Evolutionary conservation across 2,797 vertebrate species (phyloP).

Genomic region (Tamandua tetradactyla): DNA sequence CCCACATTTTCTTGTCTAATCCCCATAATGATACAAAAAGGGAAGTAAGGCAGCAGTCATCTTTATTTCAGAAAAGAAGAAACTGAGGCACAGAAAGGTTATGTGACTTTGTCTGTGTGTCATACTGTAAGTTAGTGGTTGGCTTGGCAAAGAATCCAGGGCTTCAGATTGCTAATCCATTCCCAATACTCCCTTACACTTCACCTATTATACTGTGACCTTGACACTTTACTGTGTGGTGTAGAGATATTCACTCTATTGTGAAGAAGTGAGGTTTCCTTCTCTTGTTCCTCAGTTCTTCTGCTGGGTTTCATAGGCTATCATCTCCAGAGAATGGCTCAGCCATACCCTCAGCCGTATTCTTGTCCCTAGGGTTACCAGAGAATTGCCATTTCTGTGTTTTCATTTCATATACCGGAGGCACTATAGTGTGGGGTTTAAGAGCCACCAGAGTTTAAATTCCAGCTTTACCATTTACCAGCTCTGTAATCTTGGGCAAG

Average conservation of each 20-base stretch:
- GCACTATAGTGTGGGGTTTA: not conserved
- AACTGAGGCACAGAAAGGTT: slow-evolving; percentile 61
- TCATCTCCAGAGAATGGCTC: slow-evolving; percentile 1
- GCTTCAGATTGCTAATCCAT: not conserved
- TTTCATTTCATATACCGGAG: not conserved
- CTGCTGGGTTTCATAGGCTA: not conserved
- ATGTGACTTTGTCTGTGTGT: not conserved
- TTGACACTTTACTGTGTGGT: not conserved
- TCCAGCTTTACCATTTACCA: not conserved
- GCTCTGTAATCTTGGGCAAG: not conserved
- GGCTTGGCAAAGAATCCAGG: not conserved
- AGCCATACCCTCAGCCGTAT: not conserved
- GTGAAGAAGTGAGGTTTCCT: not conserved
- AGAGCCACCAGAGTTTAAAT: not conserved
- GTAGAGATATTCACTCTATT: not conserved
- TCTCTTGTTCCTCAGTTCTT: not conserved
- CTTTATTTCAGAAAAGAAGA: slow-evolving; percentile 39
- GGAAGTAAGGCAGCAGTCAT: not conserved
- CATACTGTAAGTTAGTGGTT: not conserved
- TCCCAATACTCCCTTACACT: not conserved
- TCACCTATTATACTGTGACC: not conserved
- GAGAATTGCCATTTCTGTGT: not conserved
- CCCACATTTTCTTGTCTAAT: slow-evolving; percentile 55
- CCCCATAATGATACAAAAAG: slow-evolving; percentile 25
- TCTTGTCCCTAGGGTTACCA: not conserved